These are phyloP conservation scores for Turdus rufiventris DNA, from an alignment of 2,113 vertebrate genomes.

Conservation along the genomic window DNA sequence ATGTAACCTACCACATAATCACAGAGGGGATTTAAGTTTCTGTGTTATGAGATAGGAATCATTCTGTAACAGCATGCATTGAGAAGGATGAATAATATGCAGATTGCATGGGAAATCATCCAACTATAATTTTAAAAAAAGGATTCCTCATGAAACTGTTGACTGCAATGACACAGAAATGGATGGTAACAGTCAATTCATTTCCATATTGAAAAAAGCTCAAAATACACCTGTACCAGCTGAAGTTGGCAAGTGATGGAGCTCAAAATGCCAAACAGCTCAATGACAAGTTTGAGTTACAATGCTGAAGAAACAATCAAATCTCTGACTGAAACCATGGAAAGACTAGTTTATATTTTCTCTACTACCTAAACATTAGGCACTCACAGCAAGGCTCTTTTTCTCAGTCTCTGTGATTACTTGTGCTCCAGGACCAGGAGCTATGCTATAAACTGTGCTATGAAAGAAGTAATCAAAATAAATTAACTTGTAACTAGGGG, in stretches of 20 bases:
- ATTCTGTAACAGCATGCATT: background rate
- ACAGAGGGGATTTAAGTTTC: background rate
- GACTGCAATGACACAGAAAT: background rate
- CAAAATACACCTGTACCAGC: background rate
- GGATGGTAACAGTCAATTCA: background rate
- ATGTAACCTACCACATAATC: background rate
- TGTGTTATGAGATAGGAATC: background rate
- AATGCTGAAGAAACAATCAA: conserved; percentile 20
- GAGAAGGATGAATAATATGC: conserved; percentile 1
- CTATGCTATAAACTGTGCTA: background rate
- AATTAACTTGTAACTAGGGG: background rate
- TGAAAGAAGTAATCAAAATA: conserved; percentile 30
- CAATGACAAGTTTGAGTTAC: conserved; percentile 16
- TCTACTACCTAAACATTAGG: background rate
- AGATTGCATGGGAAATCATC: background rate
- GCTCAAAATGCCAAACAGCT: conserved; percentile 20
- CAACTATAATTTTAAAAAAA: background rate
- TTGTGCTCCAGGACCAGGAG: background rate
- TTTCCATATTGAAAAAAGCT: background rate
- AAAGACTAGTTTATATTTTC: conserved; percentile 47
- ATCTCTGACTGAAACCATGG: conserved; percentile 12
- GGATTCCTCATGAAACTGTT: background rate
- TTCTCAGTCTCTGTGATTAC: background rate
- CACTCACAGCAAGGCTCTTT: background rate
- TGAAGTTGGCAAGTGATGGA: background rate